Evolutionary conservation across 2,113 vertebrate genomes (phyloP).

Genomic region (Forbesichthys papilliferus): DNA sequence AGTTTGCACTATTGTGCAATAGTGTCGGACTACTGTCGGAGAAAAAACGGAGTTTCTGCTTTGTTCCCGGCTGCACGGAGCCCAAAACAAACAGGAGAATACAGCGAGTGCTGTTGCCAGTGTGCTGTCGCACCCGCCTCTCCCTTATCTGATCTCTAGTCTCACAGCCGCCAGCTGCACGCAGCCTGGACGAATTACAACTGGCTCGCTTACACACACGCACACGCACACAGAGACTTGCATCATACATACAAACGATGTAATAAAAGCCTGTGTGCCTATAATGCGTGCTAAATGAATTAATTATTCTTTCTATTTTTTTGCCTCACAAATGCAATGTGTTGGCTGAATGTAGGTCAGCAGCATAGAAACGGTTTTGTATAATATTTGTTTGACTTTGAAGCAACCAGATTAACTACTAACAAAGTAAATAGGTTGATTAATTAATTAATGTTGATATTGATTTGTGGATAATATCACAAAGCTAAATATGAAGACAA

Average conservation of each 20-base stretch:
- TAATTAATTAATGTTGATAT: too few relatives aligned
- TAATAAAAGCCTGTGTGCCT: constrained; percentile 33
- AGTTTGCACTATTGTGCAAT: not conserved
- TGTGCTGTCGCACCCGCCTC: constrained; percentile 44
- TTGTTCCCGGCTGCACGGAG: constrained; percentile 58
- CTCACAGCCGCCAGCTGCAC: constrained; percentile 61
- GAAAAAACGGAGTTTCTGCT: constrained; percentile 46
- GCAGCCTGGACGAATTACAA: constrained; percentile 51
- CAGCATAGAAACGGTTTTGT: not conserved
- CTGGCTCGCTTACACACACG: constrained; percentile 34
- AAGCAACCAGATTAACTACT: too few relatives aligned
- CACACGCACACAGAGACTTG: not conserved
- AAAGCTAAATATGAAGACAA: too few relatives aligned
- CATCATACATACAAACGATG: constrained; percentile 19
- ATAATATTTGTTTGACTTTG: too few relatives aligned
- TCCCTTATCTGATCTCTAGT: constrained; percentile 68
- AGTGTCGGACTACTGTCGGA: constrained; percentile 14
- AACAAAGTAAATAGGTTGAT: too few relatives aligned
- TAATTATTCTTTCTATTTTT: constrained; percentile 4
- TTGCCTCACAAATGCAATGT: not conserved
- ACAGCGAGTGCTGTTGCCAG: constrained; percentile 37
- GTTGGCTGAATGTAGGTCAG: not conserved
- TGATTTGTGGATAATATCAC: too few relatives aligned
- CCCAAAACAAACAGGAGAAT: constrained; percentile 67
- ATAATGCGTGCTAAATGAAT: constrained; percentile 21